Evolutionary conservation across 23 tunicate species (phyloP).

Genomic region (Styela clava): DNA sequence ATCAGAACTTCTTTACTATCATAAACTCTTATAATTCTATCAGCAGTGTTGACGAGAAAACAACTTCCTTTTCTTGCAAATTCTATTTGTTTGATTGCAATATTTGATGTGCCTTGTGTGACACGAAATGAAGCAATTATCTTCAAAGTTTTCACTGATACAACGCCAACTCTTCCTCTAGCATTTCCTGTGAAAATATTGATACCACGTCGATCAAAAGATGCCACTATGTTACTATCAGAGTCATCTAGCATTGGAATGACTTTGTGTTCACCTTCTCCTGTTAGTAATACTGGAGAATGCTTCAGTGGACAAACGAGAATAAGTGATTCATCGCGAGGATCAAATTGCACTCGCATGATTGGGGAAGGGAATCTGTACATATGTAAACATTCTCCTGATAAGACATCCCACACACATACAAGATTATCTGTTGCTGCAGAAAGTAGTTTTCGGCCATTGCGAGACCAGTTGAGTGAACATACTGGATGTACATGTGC

Average conservation of each 20-base stretch:
- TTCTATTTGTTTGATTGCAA: conserved; percentile 85
- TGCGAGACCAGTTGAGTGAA: conserved; percentile 77
- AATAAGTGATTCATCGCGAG: conserved; percentile 51
- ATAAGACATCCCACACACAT: conserved; percentile 94
- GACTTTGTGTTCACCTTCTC: conserved; percentile 25
- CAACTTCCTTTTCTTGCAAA: conserved; percentile 89
- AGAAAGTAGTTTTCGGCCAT: conserved; percentile 79
- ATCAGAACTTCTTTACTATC: conserved; percentile 91
- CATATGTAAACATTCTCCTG: conserved; percentile 85
- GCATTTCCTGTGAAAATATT: conserved; percentile 83
- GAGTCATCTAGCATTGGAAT: conserved; percentile 22
- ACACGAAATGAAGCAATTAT: conserved; percentile 78
- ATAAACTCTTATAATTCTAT: conserved; percentile 86
- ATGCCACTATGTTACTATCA: conserved; percentile 69
- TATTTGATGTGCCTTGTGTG: conserved; percentile 73
- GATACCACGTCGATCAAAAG: conserved; percentile 86
- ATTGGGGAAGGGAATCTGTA: conserved; percentile 88
- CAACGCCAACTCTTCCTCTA: conserved; percentile 76
- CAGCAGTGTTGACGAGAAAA: conserved; percentile 92
- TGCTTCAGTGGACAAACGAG: conserved; percentile 88
- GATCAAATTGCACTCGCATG: conserved; percentile 76
- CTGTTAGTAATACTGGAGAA: conserved; percentile 68
- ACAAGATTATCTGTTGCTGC: conserved; percentile 96
- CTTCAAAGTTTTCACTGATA: conserved; percentile 47
- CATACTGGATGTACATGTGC: conserved; percentile 98